Evolutionary conservation across 2,797 vertebrate genomes (phyloP).

Genomic region (Sphaeramia orbicularis): DNA sequence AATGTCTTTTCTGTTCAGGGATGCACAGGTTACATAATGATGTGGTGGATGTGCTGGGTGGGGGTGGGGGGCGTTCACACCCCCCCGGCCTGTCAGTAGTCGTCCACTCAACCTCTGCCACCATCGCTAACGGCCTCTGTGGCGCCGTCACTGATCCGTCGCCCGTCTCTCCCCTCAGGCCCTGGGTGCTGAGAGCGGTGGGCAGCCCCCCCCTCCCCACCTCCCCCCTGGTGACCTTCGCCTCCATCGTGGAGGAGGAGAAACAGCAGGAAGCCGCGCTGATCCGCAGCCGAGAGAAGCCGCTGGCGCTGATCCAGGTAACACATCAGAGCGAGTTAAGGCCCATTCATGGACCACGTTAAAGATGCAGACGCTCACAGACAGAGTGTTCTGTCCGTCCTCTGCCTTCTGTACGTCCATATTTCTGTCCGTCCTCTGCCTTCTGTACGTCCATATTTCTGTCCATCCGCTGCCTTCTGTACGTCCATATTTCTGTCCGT

Average conservation of each 20-base stretch:
- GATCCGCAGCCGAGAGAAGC: constrained; percentile 95
- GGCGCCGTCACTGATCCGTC: constrained; percentile 17
- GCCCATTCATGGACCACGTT: neutral
- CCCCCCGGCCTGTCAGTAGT: constrained; percentile 40
- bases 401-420: too few species aligned
- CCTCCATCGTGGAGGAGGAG: constrained; percentile 96
- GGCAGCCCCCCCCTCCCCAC: constrained; percentile 77
- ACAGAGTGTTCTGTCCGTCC: too few species aligned
- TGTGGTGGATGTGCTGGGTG: constrained; percentile 17
- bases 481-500: too few species aligned
- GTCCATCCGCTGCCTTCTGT: too few species aligned
- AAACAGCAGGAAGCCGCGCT: constrained; percentile 95
- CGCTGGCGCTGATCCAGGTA: constrained; percentile 97
- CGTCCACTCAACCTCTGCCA: constrained; percentile 32
- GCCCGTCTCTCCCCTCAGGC: constrained; percentile 82
- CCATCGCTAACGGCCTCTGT: constrained; percentile 1
- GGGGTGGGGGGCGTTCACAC: constrained; percentile 10
- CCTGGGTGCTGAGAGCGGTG: constrained; percentile 89
- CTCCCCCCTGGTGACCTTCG: constrained; percentile 88
- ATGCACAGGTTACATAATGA: constrained; percentile 3
- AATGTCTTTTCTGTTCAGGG: constrained; percentile 3
- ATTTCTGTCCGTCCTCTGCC: too few species aligned
- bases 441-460: too few species aligned
- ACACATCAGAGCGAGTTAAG: constrained; percentile 24
- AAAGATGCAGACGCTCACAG: too few species aligned